Evolutionary conservation across 2,797 vertebrate genomes (phyloP), one percentile per base, ranked within the genome.

Genomic region (Phoebastria nigripes): DNA sequence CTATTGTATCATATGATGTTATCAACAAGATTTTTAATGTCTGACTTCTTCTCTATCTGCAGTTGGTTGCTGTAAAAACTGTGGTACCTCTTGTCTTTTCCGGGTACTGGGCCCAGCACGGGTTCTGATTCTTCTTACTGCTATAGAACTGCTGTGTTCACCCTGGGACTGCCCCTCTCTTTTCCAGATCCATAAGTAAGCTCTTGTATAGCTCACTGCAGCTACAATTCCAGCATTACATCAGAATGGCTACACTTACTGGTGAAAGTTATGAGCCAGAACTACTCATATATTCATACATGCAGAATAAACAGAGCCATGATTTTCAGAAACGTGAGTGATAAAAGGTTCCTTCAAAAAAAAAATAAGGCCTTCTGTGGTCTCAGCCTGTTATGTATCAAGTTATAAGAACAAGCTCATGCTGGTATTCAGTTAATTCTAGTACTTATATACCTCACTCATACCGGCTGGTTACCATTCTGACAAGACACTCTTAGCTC

Each of bases 51-150:
- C n/a, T 72, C 28, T 26, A 6, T 10, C 35, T 52, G 39, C 31
- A 67, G 19, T 67, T 72, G 20, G n/a, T 65, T 76, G 22, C 28
- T 63, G 3, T 42, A 72, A 89, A 59, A 51, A 15, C 24, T 47
- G 20, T 21, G 11, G 9, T 24, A 31, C 8, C 21, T n/a, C 17
- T 80, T 47, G 15, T 33, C 6, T 14, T 83, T 73, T 86, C 41
- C 1, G 3, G 3, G 7, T 49, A 37, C 2, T 25, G 39, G 10
- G 5, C 4, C n/a, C 65, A 77, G 12, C 18, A 51, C 2, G 6
- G 17, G 1, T 61, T 82, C 41, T 77, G 31, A 49, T 72, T 72
- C 28, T 56, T 72, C 46, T 52, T 31, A 18, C 22, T 46, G 33
- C 20, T 51, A 1, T 11, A 31, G 31, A 9, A 26, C 15, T 56